Conservation (phyloP, 2,797 vertebrate species). For the Karalla daura region DNA sequence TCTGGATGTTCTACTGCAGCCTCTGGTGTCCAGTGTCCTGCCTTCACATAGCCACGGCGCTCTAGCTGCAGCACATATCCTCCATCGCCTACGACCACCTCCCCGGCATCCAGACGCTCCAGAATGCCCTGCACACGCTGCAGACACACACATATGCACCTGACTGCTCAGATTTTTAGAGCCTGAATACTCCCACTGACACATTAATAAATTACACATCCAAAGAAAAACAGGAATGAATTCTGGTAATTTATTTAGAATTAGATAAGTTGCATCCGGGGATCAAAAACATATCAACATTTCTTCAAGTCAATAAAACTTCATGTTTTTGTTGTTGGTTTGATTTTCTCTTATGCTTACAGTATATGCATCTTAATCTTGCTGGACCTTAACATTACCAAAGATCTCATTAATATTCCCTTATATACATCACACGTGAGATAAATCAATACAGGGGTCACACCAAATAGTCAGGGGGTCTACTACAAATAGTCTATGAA, state of each 20-base stretch:
- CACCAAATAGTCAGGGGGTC: too few relatives aligned
- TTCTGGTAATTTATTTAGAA: not conserved
- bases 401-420: too few relatives aligned
- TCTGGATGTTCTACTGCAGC: conserved; percentile 89
- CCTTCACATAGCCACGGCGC: conserved; percentile 91
- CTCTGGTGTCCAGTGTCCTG: conserved; percentile 93
- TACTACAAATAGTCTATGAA: too few relatives aligned
- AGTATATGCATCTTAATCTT: too few relatives aligned
- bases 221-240: not conserved
- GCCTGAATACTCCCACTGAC: not conserved
- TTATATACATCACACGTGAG: too few relatives aligned
- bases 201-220: not conserved
- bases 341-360: too few relatives aligned
- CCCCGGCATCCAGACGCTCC: conserved; percentile 87
- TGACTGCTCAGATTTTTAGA: too few relatives aligned
- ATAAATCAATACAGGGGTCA: too few relatives aligned
- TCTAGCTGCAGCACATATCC: conserved; percentile 91
- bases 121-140: conserved; percentile 83
- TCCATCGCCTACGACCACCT: conserved; percentile 90
- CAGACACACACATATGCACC: not conserved
- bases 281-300: not conserved
- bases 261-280: too few relatives aligned
- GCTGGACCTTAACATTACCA: too few relatives aligned
- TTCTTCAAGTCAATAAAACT: not conserved
- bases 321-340: not conserved